Evolutionary conservation across 1,140 invertebrate genomes (phyloP), one percentile per base, ranked within the genome.

Genomic region (Aphidius ervi): DNA sequence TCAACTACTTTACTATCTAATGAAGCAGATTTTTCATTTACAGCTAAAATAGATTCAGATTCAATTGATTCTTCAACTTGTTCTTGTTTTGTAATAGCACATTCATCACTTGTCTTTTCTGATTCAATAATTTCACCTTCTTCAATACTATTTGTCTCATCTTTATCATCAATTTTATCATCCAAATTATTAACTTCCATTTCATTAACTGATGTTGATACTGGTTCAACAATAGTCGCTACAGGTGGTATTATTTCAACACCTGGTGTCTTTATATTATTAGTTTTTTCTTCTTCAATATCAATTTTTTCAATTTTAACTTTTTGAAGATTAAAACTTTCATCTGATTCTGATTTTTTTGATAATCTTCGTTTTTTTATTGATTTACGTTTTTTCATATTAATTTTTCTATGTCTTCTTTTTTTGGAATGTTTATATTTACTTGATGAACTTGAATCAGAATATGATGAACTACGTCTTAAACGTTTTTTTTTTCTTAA

Each of bases 361-460:
- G 23, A 31, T 4, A 10, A 8, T 3, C 41, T 42, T 41, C 42
- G 54, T 40, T 52, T 16, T 1, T 16, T 57, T 2, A 40, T 45
- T n/a, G 42, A 4, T 50, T 53, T n/a, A 10, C 31, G 23, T 56
- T 39, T 50, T 63, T 59, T 46, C 6, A 46, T 31, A 9, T 37
- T 55, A 61, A 45, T n/a, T 10, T 45, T 52, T 60, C n/a, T n/a
- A 31, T 31, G 23, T 31, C n/a, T 49, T 52, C 9, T 61, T 43
- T 49, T 68, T 62, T n/a, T 52, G 20, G 56, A 60, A 16, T 31
- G 20, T 49, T 72, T 62, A 8, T 66, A 67, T 5, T 46, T 48
- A 41, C 62, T 57, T 10, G 53, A 20, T 5, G 54, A 58, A 46
- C 71, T 77, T 0, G 77, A 77, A 7, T 64, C 52, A 8, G 63